Base-by-base conservation (phyloP, 2,797 vertebrate genomes). In the Echeneis naucrates region DNA sequence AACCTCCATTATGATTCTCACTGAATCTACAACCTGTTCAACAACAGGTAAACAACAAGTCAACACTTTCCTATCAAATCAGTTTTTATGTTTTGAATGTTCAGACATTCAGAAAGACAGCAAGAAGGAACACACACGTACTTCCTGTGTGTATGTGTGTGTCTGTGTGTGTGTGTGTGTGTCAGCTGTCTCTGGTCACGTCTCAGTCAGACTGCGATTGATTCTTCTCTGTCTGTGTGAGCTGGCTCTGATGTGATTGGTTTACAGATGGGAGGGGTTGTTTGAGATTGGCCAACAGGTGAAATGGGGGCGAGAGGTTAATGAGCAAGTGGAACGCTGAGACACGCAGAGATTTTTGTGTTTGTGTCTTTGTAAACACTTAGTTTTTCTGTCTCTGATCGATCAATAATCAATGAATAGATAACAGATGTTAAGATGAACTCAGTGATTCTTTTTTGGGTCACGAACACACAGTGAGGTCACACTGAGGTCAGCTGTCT, bases 111-210 rank as follows among this genome's bases (percentile, higher is more conserved):
- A 63, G 27, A 66, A 75, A 61, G 26, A 58, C 59, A 64, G 59
- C 69, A 80, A 64, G 50, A 69, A 59, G 38, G 53, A 24, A 47
- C 32, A 45, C 27, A 65, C 53, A 37, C 66, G 24, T 44, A 40
- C 62, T 33, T 44, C 23, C 26, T 55, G 32, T 40, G 33, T 70
- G 47, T 80, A 67, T 75, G 65, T 45, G 47, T 45, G 38, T 55
- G 56, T 44, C 32, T 63, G 60, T 68, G 30, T 59, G 44, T 66
- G 32, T 63, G 60, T 68, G 30, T 59, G 44, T 66, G 32, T 68
- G 38, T n/a, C n/a, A 86, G 83, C 83, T 83, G 90, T 80, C 47
- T 85, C 80, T 85, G 74, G 68, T 89, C 82, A 87, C 78, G 77
- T 88, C 82, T 86, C 66, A 70, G 27, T 77, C 61, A 38, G 80